Base-by-base conservation (phyloP, 2,797 vertebrate species). In the Sebastes cheni region DNA sequence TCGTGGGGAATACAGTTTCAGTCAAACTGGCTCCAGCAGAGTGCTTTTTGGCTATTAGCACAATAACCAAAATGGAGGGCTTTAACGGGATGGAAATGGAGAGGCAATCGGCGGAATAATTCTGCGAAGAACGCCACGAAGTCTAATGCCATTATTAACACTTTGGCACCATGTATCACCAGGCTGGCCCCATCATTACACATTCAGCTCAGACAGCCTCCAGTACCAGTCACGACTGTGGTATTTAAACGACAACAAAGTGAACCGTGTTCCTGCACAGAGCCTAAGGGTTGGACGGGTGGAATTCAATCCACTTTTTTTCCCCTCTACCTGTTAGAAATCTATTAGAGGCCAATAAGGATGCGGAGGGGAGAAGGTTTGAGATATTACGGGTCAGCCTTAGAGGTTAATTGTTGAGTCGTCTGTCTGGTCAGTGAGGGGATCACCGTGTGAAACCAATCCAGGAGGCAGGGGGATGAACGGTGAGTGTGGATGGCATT, bases 391-490 rank as follows among this genome's bases (percentile, higher is more conserved):
- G 84, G 95, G 94, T 95, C 94, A 92, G 89, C 78, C 89, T 91
- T 76, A 64, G 88, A 94, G 94, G 94, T 95, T 95, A 96, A 95
- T 95, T 95, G 94, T 87, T 59, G 86, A 92, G 85, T 92, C 86
- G 88, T 91, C 90, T 92, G 93, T 89, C 93, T 93, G 93, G 94
- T 88, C 88, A 88, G 89, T 55, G 89, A 88, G 87, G 84, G 80
- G 92, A 95, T 95, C 90, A 88, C 93, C 82, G 86, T 84, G 84
- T 86, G 89, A 91, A 91, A 89, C 88, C 91, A 91, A 91, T 94
- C 91, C 90, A 84, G 85, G 84, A 91, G 89, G 92, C 86, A 88
- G 77, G 89, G 87, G 87, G 81, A 93, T 90, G 91, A 94, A 86
- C 77, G 54, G 82, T 75, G 79, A 82, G 86, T 85, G 90, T 78